Evolutionary conservation across 2,797 vertebrate genomes (phyloP).

Genomic region (Characodon lateralis): DNA sequence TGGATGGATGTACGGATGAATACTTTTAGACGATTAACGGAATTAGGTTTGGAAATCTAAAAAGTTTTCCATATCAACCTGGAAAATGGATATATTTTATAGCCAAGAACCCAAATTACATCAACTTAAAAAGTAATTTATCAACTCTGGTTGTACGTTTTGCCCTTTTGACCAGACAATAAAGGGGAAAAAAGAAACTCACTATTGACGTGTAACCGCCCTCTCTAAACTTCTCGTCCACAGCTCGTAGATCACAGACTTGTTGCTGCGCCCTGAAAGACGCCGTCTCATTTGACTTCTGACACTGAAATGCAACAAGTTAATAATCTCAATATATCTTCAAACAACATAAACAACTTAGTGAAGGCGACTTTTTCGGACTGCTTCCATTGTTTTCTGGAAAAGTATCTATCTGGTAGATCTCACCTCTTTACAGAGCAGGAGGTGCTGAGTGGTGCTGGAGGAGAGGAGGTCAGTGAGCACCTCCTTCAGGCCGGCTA

Average conservation of each 20-base stretch:
- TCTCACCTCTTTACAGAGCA: conserved; percentile 81
- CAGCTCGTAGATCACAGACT: conserved; percentile 82
- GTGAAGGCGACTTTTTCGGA: not conserved
- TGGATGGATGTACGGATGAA: not conserved
- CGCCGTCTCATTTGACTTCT: conserved; percentile 52
- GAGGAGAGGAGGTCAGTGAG: conserved; percentile 79
- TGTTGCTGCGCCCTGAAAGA: conserved; percentile 51
- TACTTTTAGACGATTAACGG: too few species aligned
- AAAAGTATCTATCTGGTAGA: not conserved
- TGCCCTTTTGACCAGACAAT: not conserved
- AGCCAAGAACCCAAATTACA: too few species aligned
- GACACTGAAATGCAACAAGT: conserved; percentile 77
- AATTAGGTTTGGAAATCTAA: too few species aligned
- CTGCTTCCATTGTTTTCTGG: not conserved
- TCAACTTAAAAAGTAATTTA: too few species aligned
- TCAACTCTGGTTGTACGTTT: too few species aligned
- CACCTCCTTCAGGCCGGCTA: conserved; percentile 80
- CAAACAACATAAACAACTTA: not conserved
- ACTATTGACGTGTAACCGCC: conserved; percentile 85
- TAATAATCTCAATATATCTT: not conserved
- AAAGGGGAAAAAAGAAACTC: conserved; percentile 51
- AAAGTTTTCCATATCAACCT: too few species aligned
- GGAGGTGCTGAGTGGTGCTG: conserved; percentile 71
- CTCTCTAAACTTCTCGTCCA: conserved; percentile 80
- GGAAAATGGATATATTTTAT: too few species aligned